Evolutionary conservation across 1,140 invertebrate species (phyloP).

Genomic region (Nasonia giraulti): DNA sequence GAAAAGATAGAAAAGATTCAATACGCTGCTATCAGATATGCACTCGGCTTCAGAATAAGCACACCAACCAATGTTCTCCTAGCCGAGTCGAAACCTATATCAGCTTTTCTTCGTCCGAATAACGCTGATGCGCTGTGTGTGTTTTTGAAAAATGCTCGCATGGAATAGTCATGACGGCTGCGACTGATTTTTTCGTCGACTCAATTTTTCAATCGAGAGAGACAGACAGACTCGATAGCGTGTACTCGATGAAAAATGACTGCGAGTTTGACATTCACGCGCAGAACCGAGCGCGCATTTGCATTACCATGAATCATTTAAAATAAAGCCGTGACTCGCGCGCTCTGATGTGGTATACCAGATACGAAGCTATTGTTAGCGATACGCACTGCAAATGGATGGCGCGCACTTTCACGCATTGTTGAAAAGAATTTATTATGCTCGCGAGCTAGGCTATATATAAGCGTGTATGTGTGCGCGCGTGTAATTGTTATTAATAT

Average conservation of each 20-base stretch:
- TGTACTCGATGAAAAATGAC: background rate
- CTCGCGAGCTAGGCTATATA: conserved; percentile 53
- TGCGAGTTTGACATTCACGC: background rate
- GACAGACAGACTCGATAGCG: background rate
- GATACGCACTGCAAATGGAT: conserved; percentile 63
- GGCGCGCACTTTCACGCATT: conserved; percentile 60
- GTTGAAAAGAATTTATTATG: conserved; percentile 60
- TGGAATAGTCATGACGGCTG: no score
- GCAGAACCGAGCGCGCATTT: conserved; percentile 6
- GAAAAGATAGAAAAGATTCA: no score
- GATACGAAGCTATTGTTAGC: conserved; percentile 18
- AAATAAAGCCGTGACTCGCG: conserved; percentile 23
- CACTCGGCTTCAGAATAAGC: no score
- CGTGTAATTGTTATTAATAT: no score
- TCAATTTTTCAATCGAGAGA: conserved; percentile 23
- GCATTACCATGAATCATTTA: conserved; percentile 63
- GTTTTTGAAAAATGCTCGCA: no score
- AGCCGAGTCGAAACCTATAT: no score
- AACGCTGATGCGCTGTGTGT: no score
- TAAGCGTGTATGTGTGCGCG: no score
- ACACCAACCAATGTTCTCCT: no score
- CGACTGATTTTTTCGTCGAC: background rate
- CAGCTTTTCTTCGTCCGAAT: no score
- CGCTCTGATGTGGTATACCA: no score
- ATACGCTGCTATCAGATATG: no score